These are phyloP conservation scores for Miltochrista miniata DNA, from an alignment of 2,888 invertebrate genomes.

Conservation along the genomic window DNA sequence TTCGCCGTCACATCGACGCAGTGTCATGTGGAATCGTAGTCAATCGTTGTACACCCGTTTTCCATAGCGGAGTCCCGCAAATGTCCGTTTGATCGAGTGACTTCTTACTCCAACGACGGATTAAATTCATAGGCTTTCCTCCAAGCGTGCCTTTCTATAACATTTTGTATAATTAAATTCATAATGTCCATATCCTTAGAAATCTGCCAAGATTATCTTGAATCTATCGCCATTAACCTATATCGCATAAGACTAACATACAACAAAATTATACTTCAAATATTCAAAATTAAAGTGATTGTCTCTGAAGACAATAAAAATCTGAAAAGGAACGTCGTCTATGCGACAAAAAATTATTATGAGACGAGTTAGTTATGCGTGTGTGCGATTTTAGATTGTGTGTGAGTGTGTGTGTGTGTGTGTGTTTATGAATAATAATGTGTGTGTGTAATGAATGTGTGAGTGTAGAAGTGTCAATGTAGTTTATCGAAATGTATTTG, in stretches of 20 bases:
- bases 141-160: slow-evolving; percentile 82
- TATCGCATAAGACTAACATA: slow-evolving; percentile 49
- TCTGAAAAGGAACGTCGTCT: slow-evolving; percentile 68
- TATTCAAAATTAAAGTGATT: slow-evolving; percentile 43
- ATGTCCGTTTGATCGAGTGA: slow-evolving; percentile 56
- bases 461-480: slow-evolving; percentile 13
- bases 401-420: slow-evolving; percentile 1
- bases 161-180: slow-evolving; percentile 79
- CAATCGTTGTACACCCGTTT: slow-evolving; percentile 45
- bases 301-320: slow-evolving; percentile 47
- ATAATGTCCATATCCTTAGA: slow-evolving; percentile 43
- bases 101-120: slow-evolving; percentile 73
- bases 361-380: slow-evolving; percentile 25
- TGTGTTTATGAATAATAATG: slow-evolving; percentile 8
- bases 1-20: slow-evolving; percentile 36
- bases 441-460: slow-evolving; percentile 19
- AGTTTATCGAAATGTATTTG: slow-evolving; percentile 8
- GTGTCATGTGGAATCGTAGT: slow-evolving; percentile 44
- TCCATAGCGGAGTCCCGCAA: slow-evolving; percentile 50
- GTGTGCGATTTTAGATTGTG: slow-evolving; percentile 12
- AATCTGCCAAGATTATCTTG: slow-evolving; percentile 46
- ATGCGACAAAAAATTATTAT: slow-evolving; percentile 54
- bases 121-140: slow-evolving; percentile 80
- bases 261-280: slow-evolving; percentile 57
- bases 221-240: slow-evolving; percentile 57